A percentile compares a stretch with the other conserved stretches of the same genome.
These are phyloP conservation scores for Sebastolobus alascanus DNA, from an alignment of 2,797 vertebrate genomes.

Conservation along the genomic window DNA sequence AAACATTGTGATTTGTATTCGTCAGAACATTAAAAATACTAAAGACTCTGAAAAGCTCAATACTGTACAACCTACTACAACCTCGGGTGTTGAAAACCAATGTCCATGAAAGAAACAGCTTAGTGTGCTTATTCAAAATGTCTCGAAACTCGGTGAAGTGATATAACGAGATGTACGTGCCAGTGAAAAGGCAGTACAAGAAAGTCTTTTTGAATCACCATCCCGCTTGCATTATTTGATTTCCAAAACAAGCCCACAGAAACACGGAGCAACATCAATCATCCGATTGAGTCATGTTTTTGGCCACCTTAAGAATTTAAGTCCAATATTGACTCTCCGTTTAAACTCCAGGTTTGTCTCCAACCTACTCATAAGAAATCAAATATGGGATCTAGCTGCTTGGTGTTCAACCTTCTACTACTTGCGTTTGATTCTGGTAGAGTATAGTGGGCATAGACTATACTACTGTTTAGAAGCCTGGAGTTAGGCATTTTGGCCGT, in stretches of 20 bases:
- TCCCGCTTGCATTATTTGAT: no score
- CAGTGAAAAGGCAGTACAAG: neutral
- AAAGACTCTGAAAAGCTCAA: neutral
- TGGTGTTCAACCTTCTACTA: neutral
- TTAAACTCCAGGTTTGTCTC: no score
- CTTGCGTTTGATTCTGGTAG: neutral
- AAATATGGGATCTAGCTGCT: neutral
- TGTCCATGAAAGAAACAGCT: neutral
- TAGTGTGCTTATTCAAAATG: no score
- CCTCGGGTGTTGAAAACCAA: no score
- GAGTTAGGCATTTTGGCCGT: no score
- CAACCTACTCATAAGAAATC: no score
- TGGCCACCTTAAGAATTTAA: no score
- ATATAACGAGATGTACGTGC: neutral
- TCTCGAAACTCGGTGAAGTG: neutral
- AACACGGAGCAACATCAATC: no score
- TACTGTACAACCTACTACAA: neutral
- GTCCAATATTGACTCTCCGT: no score
- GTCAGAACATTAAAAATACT: neutral
- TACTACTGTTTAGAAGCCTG: no score
- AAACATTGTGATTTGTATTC: neutral
- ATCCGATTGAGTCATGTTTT: no score
- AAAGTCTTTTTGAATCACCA: neutral
- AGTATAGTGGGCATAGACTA: neutral
- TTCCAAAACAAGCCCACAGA: neutral